phyloP scores from a whole-genome alignment of 2,888 invertebrate species.

The Eupithecia vulgata region DNA sequence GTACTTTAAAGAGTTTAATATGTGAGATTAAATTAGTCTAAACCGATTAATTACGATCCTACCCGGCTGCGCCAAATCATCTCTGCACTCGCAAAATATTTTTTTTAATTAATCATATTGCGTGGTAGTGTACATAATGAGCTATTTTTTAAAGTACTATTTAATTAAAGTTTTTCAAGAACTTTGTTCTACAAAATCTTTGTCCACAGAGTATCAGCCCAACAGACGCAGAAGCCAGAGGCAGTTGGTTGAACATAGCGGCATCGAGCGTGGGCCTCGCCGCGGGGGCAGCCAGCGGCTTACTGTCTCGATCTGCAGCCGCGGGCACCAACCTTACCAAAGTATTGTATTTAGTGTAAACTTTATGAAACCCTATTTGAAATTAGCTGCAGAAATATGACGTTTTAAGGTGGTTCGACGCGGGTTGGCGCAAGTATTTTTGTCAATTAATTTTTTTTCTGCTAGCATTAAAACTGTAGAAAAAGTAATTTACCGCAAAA shows the following conservation, averaged over 20 bases:
- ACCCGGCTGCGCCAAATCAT: too few species aligned
- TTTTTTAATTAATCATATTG: too few species aligned
- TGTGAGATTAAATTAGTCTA: too few species aligned
- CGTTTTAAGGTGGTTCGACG: too few species aligned
- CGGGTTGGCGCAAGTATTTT: too few species aligned
- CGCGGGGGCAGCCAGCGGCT: conserved; percentile 79
- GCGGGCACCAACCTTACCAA: conserved; percentile 79
- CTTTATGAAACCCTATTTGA: not conserved
- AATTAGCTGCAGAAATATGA: not conserved
- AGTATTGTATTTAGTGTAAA: conserved; percentile 53
- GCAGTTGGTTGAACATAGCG: conserved; percentile 84
- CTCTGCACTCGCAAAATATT: too few species aligned
- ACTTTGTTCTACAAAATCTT: not conserved
- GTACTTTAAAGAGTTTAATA: too few species aligned
- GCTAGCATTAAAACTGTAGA: too few species aligned
- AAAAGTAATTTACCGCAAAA: too few species aligned
- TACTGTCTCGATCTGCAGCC: conserved; percentile 75
- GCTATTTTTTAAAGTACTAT: not conserved
- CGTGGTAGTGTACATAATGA: not conserved
- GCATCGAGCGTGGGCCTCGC: conserved; percentile 83
- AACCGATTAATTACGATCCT: too few species aligned
- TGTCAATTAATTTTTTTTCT: too few species aligned
- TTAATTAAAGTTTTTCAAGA: not conserved
- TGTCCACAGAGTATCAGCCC: conserved; percentile 73
- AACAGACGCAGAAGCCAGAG: conserved; percentile 82